phyloP scores from a whole-genome alignment of 2,888 invertebrate genomes.

The Eretmocerus hayati region DNA sequence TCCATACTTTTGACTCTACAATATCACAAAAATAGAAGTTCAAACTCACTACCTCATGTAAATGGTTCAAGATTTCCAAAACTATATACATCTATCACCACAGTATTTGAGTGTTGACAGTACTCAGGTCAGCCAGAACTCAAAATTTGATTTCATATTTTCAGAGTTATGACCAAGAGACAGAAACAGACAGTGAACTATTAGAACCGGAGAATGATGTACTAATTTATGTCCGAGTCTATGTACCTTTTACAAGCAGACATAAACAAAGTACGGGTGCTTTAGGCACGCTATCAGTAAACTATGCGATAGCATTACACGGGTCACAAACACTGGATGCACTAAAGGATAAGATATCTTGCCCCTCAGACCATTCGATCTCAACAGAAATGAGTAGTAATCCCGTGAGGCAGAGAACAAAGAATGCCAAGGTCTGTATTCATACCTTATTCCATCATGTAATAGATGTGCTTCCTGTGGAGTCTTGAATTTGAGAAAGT shows the following conservation, averaged over 20 bases:
- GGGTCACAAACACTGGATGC: slow-evolving; percentile 63
- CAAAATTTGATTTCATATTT: neutral
- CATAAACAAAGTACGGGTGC: slow-evolving; percentile 18
- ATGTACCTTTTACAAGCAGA: slow-evolving; percentile 45
- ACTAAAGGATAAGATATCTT: slow-evolving; percentile 67
- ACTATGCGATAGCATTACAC: slow-evolving; percentile 57
- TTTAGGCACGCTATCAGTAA: slow-evolving; percentile 42
- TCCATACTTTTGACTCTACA: too few relatives aligned
- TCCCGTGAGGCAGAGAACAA: slow-evolving; percentile 37
- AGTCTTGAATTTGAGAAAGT: too few relatives aligned
- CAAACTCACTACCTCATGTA: too few relatives aligned
- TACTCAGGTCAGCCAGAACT: slow-evolving; percentile 12
- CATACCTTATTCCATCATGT: too few relatives aligned
- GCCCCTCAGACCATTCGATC: slow-evolving; percentile 62
- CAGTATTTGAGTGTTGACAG: too few relatives aligned
- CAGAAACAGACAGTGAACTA: neutral
- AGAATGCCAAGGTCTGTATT: slow-evolving; percentile 17
- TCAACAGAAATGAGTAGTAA: slow-evolving; percentile 56
- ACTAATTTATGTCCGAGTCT: slow-evolving; percentile 49
- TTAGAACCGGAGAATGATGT: slow-evolving; percentile 42
- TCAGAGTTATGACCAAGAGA: slow-evolving; percentile 27
- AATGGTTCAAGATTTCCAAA: too few relatives aligned
- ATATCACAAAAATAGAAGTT: too few relatives aligned
- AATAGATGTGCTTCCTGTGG: too few relatives aligned
- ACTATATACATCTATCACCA: too few relatives aligned